Evolutionary conservation across 2,113 vertebrate genomes (phyloP).

Genomic region (Laterallus jamaicensis): DNA sequence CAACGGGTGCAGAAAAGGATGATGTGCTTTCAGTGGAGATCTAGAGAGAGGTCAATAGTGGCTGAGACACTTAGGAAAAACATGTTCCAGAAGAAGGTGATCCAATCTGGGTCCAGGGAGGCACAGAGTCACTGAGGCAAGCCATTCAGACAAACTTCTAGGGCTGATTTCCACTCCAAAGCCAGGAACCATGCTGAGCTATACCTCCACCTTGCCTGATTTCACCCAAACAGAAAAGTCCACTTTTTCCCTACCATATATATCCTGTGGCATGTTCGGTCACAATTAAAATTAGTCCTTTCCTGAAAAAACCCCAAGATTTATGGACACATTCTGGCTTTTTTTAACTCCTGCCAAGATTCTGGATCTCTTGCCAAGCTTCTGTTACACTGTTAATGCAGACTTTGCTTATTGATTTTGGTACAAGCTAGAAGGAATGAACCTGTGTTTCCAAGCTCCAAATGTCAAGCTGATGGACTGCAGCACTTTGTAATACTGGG

Average conservation of each 20-base stretch:
- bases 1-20: not conserved
- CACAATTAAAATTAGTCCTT: not conserved
- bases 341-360: not conserved
- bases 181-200: not conserved
- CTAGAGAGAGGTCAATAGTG: not conserved
- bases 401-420: not conserved
- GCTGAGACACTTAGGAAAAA: not conserved
- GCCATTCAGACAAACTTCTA: not conserved
- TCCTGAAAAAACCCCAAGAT: not conserved
- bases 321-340: not conserved
- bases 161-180: not conserved
- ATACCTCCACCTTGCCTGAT: fast-evolving
- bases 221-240: not conserved
- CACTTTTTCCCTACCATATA: not conserved
- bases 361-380: not conserved
- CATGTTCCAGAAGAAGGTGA: not conserved
- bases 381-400: not conserved
- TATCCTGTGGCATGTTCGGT: not conserved
- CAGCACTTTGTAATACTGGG: not conserved
- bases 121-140: not conserved
- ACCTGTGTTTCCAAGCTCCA: not conserved
- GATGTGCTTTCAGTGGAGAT: not conserved
- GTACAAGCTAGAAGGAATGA: not conserved
- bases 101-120: not conserved
- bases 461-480: not conserved